Conservation (phyloP, 2,113 vertebrate genomes). For the Chloroceryle aenea region DNA sequence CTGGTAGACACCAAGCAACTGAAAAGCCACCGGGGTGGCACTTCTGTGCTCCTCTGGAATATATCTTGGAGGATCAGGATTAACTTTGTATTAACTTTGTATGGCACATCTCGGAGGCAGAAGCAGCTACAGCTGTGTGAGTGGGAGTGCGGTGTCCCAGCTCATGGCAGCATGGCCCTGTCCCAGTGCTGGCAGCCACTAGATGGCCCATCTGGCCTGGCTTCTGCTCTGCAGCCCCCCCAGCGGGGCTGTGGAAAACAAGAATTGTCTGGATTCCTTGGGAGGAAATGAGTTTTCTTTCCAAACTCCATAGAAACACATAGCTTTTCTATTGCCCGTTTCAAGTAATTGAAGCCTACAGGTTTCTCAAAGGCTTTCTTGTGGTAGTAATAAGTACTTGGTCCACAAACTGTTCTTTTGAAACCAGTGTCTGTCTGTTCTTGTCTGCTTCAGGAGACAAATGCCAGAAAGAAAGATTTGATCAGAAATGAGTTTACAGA, state of each 20-base stretch:
- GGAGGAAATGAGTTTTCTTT: background rate
- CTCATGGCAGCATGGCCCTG: background rate
- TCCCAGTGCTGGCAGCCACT: background rate
- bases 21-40: background rate
- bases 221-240: background rate
- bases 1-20: background rate
- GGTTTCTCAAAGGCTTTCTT: background rate
- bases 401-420: background rate
- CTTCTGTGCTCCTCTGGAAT: background rate
- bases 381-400: background rate
- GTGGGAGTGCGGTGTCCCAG: background rate
- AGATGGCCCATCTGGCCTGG: background rate
- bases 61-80: background rate
- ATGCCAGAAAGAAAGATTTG: slow-evolving; percentile 67
- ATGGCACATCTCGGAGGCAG: background rate
- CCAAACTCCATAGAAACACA: background rate
- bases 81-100: background rate
- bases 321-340: background rate
- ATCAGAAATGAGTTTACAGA: slow-evolving; percentile 80
- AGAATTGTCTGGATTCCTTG: background rate
- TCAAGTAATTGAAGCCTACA: background rate
- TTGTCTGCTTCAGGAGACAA: slow-evolving; percentile 74
- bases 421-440: background rate
- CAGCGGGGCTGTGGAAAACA: background rate
- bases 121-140: background rate